These are phyloP conservation scores for Pogona vitticeps DNA, from an alignment of 2,113 vertebrate genomes.

Conservation along the genomic window DNA sequence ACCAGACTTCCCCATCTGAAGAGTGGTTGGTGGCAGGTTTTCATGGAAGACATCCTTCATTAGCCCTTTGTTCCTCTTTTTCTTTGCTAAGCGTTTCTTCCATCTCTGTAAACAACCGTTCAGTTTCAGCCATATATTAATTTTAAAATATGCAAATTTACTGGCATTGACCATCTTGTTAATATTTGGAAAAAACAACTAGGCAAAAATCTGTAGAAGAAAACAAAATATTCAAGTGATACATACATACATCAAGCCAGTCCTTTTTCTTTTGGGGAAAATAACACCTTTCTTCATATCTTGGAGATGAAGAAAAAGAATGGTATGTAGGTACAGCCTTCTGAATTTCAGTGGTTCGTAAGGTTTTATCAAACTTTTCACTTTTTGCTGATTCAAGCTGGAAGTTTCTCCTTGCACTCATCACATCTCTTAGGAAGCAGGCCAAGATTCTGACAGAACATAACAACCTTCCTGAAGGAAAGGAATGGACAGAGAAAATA, in stretches of 20 bases:
- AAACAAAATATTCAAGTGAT: not conserved
- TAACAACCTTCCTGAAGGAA: constrained; percentile 43
- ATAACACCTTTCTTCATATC: not conserved
- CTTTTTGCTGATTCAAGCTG: not conserved
- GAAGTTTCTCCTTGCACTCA: not conserved
- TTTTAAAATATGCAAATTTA: not conserved
- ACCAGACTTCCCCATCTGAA: not conserved
- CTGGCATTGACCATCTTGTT: not conserved
- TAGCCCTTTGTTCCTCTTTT: not conserved
- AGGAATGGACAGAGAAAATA: not conserved
- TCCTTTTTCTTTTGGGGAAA: not conserved
- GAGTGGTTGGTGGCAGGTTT: not conserved
- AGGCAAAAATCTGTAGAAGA: not conserved
- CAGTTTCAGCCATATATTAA: not conserved
- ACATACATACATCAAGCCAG: not conserved
- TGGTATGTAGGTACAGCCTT: not conserved
- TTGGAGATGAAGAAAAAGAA: not conserved
- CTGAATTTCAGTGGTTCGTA: constrained; percentile 36
- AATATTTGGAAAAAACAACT: not conserved
- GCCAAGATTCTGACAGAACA: constrained; percentile 41
- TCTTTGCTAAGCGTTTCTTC: not conserved
- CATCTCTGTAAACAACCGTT: not conserved
- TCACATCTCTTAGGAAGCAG: not conserved
- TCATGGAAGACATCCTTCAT: not conserved
- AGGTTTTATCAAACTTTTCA: not conserved